Evolutionary conservation across 2,888 invertebrate species (phyloP).

Genomic region (Hypselothyrea guttata): DNA sequence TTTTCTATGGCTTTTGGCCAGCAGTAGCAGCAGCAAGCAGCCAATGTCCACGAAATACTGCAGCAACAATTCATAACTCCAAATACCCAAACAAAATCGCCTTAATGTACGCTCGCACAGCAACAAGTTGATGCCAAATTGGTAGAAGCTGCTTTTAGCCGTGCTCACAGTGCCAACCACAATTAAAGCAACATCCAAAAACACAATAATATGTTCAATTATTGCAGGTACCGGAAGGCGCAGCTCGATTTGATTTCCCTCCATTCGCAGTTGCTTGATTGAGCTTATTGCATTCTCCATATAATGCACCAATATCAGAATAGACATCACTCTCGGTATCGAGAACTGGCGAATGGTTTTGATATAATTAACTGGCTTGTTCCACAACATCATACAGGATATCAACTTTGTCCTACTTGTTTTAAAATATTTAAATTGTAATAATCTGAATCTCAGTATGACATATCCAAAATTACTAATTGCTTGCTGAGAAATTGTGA

Average conservation of each 20-base stretch:
- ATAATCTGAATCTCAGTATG: no score
- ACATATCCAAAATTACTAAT: no score
- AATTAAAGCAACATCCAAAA: slow-evolving; percentile 10
- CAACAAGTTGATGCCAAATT: slow-evolving; percentile 21
- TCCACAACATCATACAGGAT: not conserved
- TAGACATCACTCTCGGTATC: not conserved
- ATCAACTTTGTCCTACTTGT: no score
- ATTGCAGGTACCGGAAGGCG: not conserved
- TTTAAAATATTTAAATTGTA: no score
- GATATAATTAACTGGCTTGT: not conserved
- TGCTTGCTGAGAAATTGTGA: no score
- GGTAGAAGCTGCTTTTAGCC: not conserved
- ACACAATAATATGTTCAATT: not conserved
- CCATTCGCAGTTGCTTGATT: not conserved
- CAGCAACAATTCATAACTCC: slow-evolving; percentile 17
- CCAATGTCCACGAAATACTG: slow-evolving; percentile 32
- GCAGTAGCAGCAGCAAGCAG: slow-evolving; percentile 33
- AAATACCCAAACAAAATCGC: slow-evolving; percentile 4
- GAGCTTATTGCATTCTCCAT: slow-evolving; percentile 7
- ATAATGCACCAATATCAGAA: slow-evolving; percentile 8
- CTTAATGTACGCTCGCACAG: slow-evolving; percentile 26
- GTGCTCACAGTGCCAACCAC: slow-evolving; percentile 14
- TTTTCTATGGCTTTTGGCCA: slow-evolving; percentile 17
- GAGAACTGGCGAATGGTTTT: not conserved
- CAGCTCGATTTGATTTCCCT: not conserved